A percentile compares a stretch with the other conserved stretches of the same genome.
These are phyloP conservation scores for Phoxinus phoxinus DNA, from an alignment of 2,113 vertebrate genomes.

Conservation along the genomic window DNA sequence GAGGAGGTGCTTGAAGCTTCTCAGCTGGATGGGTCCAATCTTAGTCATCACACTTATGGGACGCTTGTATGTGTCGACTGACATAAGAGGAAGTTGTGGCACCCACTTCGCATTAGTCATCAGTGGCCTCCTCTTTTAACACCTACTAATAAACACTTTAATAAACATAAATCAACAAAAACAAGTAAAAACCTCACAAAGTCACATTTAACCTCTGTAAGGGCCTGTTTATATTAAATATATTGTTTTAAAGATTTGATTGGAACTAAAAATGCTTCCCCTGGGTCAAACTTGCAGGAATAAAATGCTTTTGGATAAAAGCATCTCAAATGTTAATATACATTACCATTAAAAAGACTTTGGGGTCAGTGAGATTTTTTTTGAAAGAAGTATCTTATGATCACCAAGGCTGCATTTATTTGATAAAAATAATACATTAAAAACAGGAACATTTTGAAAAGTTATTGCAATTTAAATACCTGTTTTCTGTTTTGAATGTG, in stretches of 20 bases:
- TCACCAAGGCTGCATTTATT: too few relatives aligned
- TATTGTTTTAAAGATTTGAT: neutral
- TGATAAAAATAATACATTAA: too few relatives aligned
- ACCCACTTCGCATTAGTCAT: slow-evolving; percentile 35
- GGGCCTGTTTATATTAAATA: neutral
- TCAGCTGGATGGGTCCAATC: neutral
- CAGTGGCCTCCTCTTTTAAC: neutral
- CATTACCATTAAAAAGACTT: too few relatives aligned
- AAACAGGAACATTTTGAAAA: too few relatives aligned
- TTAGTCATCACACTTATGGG: slow-evolving; percentile 37
- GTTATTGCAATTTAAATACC: too few relatives aligned
- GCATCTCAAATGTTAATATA: too few relatives aligned
- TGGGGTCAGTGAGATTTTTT: too few relatives aligned
- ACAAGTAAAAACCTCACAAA: neutral
- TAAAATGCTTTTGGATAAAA: too few relatives aligned
- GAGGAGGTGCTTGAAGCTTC: slow-evolving; percentile 5
- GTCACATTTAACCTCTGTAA: neutral
- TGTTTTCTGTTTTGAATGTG: too few relatives aligned
- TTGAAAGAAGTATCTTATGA: too few relatives aligned
- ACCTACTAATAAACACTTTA: slow-evolving; percentile 35
- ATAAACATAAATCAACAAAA: slow-evolving; percentile 14
- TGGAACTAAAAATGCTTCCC: too few relatives aligned
- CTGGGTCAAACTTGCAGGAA: too few relatives aligned
- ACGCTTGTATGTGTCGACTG: slow-evolving; percentile 18
- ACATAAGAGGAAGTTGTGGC: slow-evolving; percentile 28